phyloP scores from a whole-genome alignment of 2,113 vertebrate genomes.

The Galeopterus variegatus region DNA sequence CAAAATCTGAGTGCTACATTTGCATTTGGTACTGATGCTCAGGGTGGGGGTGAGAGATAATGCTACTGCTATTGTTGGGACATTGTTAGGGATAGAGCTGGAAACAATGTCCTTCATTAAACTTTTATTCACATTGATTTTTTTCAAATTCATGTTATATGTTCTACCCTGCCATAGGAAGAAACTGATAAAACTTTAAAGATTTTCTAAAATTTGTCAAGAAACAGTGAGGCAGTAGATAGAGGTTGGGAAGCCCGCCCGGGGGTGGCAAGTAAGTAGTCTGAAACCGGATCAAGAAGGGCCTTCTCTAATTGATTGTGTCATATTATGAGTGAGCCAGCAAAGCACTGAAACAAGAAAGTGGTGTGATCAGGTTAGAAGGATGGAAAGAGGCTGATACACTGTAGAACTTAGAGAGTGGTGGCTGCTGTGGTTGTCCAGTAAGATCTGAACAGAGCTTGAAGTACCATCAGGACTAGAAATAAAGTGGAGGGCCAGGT shows the following conservation, averaged over 20 bases:
- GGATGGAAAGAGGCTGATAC: background rate
- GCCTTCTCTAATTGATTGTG: background rate
- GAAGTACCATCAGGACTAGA: background rate
- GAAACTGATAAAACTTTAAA: constrained; percentile 2
- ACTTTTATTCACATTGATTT: constrained; percentile 8
- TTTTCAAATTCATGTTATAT: background rate
- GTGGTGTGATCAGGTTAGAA: background rate
- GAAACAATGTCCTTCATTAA: background rate
- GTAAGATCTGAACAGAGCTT: background rate
- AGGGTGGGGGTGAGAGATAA: too few species aligned
- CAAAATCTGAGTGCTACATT: background rate
- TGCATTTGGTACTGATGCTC: background rate
- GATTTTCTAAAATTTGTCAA: constrained; percentile 32
- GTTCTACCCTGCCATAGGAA: background rate
- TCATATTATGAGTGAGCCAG: background rate
- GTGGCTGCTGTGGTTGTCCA: background rate
- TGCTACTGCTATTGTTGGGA: background rate
- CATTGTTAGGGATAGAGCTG: background rate
- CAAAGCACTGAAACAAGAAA: background rate
- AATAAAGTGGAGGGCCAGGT: background rate
- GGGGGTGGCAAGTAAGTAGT: background rate
- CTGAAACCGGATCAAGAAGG: background rate
- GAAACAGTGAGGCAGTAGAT: background rate
- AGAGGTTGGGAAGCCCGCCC: background rate
- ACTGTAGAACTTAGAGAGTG: background rate